Evolutionary conservation across 2,113 vertebrate species (phyloP).

Genomic region (Sylvicapra grimmia): DNA sequence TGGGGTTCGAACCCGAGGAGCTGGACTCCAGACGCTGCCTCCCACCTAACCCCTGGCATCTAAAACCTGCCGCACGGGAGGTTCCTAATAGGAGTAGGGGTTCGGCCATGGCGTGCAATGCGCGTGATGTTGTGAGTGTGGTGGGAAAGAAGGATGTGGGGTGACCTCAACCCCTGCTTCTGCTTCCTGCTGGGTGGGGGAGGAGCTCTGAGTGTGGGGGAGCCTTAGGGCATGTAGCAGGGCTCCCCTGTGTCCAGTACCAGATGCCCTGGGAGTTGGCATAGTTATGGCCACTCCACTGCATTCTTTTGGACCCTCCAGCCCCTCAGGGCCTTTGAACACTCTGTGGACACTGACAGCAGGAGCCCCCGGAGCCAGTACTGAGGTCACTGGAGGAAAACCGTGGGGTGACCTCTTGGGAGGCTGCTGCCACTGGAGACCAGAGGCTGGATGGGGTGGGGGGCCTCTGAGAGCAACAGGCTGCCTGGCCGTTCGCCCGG

Average conservation of each 20-base stretch:
- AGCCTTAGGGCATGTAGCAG: background rate
- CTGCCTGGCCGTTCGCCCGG: rapidly evolving
- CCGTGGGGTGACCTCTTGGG: background rate
- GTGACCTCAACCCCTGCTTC: background rate
- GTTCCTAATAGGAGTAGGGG: background rate
- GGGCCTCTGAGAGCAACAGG: background rate
- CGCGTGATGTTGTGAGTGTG: background rate
- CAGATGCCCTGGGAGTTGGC: background rate
- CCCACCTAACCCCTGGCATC: background rate
- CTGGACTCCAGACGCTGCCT: background rate
- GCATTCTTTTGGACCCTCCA: background rate
- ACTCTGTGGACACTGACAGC: background rate
- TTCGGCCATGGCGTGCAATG: rapidly evolving
- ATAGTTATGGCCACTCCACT: background rate
- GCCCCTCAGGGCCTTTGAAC: background rate
- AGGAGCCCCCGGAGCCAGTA: rapidly evolving
- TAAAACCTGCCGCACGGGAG: background rate
- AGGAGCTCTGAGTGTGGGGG: background rate
- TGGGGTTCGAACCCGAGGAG: background rate
- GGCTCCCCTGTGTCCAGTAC: background rate
- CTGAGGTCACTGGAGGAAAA: background rate
- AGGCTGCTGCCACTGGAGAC: background rate
- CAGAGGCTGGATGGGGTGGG: background rate
- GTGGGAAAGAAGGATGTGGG: background rate
- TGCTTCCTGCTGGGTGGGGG: background rate